Percentiles rank a stretch among this genome's conserved stretches.
Evolutionary conservation across 2,888 invertebrate species (phyloP).

Genomic region (Andrena haemorrhoa): DNA sequence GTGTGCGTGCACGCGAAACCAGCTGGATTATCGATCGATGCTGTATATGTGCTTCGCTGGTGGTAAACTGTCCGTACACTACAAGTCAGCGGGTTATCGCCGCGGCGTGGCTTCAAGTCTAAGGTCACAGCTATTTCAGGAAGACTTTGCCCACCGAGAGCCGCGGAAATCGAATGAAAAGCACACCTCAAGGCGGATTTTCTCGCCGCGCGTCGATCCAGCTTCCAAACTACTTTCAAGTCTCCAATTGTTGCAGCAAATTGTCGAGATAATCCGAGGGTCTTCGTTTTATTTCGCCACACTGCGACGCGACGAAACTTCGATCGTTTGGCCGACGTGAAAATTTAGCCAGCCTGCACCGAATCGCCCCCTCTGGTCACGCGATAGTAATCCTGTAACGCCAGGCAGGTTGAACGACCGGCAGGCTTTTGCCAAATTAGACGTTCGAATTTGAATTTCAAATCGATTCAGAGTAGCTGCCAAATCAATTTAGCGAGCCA

Average conservation of each 20-base stretch:
- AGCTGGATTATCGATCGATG: constrained; percentile 38
- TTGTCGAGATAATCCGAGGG: no score
- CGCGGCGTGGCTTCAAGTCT: constrained; percentile 65
- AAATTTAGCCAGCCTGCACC: background rate
- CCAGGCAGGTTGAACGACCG: constrained; percentile 14
- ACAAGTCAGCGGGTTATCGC: constrained; percentile 55
- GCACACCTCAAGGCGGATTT: background rate
- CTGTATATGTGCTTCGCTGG: background rate
- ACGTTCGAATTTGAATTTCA: constrained; percentile 42
- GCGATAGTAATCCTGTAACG: constrained; percentile 24
- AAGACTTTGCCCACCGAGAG: constrained; percentile 36
- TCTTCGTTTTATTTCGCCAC: no score
- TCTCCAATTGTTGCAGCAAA: no score
- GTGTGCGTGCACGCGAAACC: background rate
- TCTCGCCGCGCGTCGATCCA: background rate
- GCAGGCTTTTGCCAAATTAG: constrained; percentile 43
- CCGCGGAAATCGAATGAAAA: constrained; percentile 32
- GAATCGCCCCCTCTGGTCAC: background rate
- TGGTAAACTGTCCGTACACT: constrained; percentile 29
- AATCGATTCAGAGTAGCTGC: constrained; percentile 41
- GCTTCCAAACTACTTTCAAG: background rate
- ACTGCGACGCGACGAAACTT: no score
- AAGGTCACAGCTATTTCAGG: constrained; percentile 64
- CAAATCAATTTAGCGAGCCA: constrained; percentile 52
- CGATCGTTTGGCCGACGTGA: background rate